Evolutionary conservation across 2,113 vertebrate genomes (phyloP).

Genomic region (Pollimyrus isidori): DNA sequence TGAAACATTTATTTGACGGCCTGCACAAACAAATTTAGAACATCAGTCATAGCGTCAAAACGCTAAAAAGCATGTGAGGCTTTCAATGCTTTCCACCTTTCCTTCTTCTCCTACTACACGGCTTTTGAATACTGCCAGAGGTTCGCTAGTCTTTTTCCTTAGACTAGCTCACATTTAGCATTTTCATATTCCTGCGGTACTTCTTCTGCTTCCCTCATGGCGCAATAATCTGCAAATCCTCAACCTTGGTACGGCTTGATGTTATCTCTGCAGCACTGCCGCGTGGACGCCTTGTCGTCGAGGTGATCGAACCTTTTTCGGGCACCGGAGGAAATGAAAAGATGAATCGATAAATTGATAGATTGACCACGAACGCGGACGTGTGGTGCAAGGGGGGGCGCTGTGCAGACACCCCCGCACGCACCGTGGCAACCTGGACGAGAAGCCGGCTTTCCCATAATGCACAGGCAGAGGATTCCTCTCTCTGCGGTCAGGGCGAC

Average conservation of each 20-base stretch:
- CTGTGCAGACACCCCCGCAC: neutral
- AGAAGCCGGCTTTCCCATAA: neutral
- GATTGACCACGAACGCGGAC: neutral
- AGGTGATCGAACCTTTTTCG: constrained; percentile 35
- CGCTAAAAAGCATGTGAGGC: neutral
- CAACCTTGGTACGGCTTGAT: neutral
- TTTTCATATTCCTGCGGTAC: neutral
- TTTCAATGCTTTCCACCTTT: neutral
- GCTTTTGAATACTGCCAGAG: neutral
- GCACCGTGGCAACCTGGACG: neutral
- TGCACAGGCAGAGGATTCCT: neutral
- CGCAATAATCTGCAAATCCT: neutral
- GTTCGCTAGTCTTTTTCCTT: neutral
- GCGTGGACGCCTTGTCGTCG: constrained; percentile 24
- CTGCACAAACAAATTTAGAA: neutral
- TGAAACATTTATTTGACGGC: neutral
- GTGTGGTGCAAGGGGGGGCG: neutral
- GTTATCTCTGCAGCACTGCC: neutral
- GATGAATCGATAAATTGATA: constrained; percentile 13
- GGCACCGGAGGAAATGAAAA: constrained; percentile 24
- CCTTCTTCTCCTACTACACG: neutral
- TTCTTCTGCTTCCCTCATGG: neutral
- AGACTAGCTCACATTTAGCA: too few relatives aligned
- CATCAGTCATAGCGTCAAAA: neutral
- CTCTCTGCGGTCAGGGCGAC: neutral